Evolutionary conservation across 1,140 invertebrate species (phyloP).

Genomic region (Mizuhopecten yessoensis): DNA sequence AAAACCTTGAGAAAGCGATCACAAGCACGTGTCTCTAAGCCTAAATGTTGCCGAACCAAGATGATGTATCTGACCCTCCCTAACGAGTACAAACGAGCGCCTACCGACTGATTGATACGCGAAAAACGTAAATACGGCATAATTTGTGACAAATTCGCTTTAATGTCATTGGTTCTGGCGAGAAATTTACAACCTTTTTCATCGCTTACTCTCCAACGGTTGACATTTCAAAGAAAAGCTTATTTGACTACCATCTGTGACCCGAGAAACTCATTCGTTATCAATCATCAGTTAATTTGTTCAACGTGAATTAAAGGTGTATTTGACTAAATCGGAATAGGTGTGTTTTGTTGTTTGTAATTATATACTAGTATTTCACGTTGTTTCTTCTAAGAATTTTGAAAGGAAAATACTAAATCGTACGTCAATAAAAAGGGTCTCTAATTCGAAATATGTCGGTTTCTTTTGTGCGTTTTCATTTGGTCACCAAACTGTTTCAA

Average conservation of each 20-base stretch:
- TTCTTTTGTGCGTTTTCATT: background rate
- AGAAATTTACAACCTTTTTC: background rate
- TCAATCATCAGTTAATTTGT: constrained; percentile 15
- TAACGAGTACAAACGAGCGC: constrained; percentile 37
- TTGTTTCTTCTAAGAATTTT: background rate
- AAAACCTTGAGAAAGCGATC: background rate
- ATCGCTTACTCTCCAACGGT: background rate
- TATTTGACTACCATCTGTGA: constrained; percentile 33
- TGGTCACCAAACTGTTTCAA: too few species aligned
- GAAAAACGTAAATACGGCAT: background rate
- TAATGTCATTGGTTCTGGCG: constrained; percentile 30
- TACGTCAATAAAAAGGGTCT: background rate
- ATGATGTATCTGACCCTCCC: constrained; percentile 23
- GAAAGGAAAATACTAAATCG: background rate
- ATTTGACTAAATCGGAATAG: background rate
- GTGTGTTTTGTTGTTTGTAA: background rate
- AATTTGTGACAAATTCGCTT: constrained; percentile 18
- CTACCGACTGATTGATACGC: background rate
- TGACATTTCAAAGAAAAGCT: constrained; percentile 27
- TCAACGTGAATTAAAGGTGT: constrained; percentile 2
- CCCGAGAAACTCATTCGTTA: background rate
- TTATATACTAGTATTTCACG: too few species aligned
- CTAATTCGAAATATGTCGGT: background rate
- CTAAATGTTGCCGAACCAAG: background rate
- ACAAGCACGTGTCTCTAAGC: background rate